Percentiles rank a stretch among this genome's conserved stretches.
Conservation (phyloP, 2,113 vertebrate genomes). For the Sorex araneus region DNA sequence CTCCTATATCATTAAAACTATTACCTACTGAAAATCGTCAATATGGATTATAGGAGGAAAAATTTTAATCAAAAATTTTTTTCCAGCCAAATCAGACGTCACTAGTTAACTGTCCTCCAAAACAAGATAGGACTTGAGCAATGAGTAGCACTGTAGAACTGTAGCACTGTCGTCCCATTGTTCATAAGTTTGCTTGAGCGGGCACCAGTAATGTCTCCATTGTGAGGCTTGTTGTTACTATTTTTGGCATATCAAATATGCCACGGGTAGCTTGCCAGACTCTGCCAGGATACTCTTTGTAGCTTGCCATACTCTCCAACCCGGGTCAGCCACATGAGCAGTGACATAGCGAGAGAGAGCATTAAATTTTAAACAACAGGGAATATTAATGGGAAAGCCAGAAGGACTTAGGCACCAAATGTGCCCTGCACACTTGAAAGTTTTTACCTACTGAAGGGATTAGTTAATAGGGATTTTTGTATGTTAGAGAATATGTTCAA, state of each 20-base stretch:
- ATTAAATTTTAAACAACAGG: slow-evolving; percentile 18
- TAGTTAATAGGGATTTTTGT: background rate
- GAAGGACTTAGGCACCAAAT: background rate
- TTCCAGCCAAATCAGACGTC: background rate
- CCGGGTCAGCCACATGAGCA: too few species aligned
- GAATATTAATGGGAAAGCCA: background rate
- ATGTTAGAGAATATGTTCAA: slow-evolving; percentile 18
- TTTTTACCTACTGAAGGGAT: background rate
- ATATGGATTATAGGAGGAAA: background rate
- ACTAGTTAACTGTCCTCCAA: background rate
- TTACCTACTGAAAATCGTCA: background rate
- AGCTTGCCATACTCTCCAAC: too few species aligned
- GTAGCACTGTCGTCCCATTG: too few species aligned
- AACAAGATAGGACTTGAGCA: background rate
- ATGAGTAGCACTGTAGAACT: too few species aligned
- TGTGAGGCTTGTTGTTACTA: too few species aligned
- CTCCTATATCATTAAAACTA: background rate
- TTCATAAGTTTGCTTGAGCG: too few species aligned
- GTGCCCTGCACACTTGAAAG: background rate
- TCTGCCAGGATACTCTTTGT: too few species aligned
- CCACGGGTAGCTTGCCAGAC: too few species aligned
- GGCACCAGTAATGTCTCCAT: too few species aligned
- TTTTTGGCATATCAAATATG: too few species aligned
- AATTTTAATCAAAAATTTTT: background rate
- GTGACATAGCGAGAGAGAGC: background rate